A percentile compares a stretch with the other conserved stretches of the same genome.
Conservation (phyloP, 2,888 invertebrate genomes). For the Tenthredo amoena region DNA sequence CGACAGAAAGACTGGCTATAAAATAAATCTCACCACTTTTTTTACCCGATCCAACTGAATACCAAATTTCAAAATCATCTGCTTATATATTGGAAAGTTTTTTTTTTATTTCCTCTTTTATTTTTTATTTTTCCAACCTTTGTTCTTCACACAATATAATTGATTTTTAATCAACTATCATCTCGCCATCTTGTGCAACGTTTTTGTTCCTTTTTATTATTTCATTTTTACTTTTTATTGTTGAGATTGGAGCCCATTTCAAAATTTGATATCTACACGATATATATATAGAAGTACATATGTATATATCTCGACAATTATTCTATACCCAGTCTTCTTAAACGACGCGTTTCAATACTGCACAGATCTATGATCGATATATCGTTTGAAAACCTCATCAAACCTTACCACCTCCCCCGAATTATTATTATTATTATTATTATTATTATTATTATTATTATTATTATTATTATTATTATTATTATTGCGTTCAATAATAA, state of each 20-base stretch:
- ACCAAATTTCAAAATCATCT: background rate
- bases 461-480: background rate
- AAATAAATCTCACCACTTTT: background rate
- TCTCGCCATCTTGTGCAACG: no score
- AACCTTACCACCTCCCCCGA: background rate
- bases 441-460: background rate
- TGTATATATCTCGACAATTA: background rate
- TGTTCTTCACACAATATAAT: background rate
- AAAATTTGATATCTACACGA: background rate
- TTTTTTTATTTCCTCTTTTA: background rate
- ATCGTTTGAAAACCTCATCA: background rate
- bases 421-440: background rate
- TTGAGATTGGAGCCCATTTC: background rate
- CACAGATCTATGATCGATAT: slow-evolving; percentile 6
- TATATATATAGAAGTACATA: background rate
- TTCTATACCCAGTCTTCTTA: background rate
- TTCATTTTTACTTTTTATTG: background rate
- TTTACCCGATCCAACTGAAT: background rate
- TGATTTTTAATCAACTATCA: background rate
- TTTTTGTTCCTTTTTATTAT: background rate
- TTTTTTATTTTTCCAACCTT: background rate
- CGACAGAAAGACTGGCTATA: background rate
- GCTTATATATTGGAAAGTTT: background rate
- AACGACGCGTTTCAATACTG: background rate
- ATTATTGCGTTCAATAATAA: slow-evolving; percentile 11